These are phyloP conservation scores for Coenonympha arcania DNA, from an alignment of 2,888 invertebrate species.

Conservation along the genomic window DNA sequence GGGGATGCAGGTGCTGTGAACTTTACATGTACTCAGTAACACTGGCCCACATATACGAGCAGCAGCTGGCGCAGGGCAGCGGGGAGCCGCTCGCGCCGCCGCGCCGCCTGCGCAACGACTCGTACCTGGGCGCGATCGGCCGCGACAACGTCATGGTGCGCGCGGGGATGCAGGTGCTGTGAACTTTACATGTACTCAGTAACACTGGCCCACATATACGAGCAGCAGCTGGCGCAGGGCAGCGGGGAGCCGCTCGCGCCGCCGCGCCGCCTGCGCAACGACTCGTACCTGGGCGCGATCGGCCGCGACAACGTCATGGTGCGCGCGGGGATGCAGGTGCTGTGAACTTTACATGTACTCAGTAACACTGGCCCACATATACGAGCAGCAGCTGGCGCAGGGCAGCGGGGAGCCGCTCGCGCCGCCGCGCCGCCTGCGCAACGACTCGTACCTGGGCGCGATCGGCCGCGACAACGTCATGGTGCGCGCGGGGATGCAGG, in stretches of 20 bases:
- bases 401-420: no score
- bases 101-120: constrained; percentile 83
- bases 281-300: constrained; percentile 89
- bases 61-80: constrained; percentile 38
- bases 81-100: constrained; percentile 61
- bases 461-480: no score
- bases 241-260: constrained; percentile 56
- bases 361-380: no score
- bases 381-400: no score
- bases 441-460: no score
- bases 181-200: neutral
- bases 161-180: constrained; percentile 83
- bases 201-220: no score
- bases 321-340: constrained; percentile 86
- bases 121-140: constrained; percentile 87
- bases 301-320: constrained; percentile 85
- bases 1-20: constrained; percentile 79
- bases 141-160: constrained; percentile 85
- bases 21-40: neutral
- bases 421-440: no score
- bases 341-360: neutral
- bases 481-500: no score
- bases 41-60: no score
- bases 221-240: constrained; percentile 45
- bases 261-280: constrained; percentile 80